A percentile compares a stretch with the other conserved stretches of the same genome.
Conservation (phyloP, 2,888 invertebrate genomes). For the Eupeodes luniger region DNA sequence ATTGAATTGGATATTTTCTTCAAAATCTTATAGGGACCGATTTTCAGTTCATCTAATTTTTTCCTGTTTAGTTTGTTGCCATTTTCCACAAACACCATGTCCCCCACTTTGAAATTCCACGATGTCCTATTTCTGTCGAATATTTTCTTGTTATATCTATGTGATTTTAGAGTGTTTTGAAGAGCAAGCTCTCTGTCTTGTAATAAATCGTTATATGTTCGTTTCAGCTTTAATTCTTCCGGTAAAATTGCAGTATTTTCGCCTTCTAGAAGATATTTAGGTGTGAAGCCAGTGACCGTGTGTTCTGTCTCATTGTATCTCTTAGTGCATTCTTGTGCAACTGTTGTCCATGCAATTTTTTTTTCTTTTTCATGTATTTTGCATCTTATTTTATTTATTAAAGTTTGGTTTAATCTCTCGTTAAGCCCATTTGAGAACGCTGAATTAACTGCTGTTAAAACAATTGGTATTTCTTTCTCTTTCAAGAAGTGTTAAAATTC, state of each 20-base stretch:
- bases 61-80: slow-evolving; percentile 16
- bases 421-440: slow-evolving; percentile 59
- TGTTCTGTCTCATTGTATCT: slow-evolving; percentile 1
- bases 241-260: too few species aligned
- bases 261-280: not conserved
- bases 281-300: not conserved
- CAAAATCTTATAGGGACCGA: slow-evolving; percentile 59
- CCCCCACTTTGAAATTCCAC: too few species aligned
- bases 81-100: not conserved
- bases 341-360: not conserved
- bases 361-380: slow-evolving; percentile 2
- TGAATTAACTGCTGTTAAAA: slow-evolving; percentile 71
- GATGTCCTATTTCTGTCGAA: too few species aligned
- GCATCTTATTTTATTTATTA: not conserved
- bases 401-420: slow-evolving; percentile 5
- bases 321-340: not conserved
- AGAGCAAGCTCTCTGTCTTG: not conserved
- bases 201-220: too few species aligned
- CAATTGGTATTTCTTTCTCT: slow-evolving; percentile 59
- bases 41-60: slow-evolving; percentile 69
- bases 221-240: too few species aligned
- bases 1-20: slow-evolving; percentile 61
- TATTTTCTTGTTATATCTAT: not conserved
- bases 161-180: not conserved
- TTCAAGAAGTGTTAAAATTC: slow-evolving; percentile 79